Evolutionary conservation across 2,113 vertebrate species (phyloP), one percentile per base, ranked within the genome.

Genomic region (Kryptolebias marmoratus): DNA sequence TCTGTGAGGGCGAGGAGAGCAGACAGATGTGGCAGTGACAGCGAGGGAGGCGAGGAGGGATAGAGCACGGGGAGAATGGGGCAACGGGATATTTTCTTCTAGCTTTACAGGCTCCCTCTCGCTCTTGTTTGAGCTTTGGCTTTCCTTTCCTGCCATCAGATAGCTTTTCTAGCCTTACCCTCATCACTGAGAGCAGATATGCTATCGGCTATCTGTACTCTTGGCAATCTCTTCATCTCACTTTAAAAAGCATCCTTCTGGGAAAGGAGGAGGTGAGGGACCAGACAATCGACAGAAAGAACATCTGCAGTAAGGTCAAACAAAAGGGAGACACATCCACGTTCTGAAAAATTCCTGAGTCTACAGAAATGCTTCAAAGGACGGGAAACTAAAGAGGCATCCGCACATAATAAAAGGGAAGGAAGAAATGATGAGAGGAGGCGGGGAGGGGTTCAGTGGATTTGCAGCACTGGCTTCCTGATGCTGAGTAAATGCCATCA

Each of bases 191-290:
- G 73, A 73, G 75, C 64, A 81, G 81, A 86, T 77, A 84, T 72
- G 82, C 78, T 74, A 67, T 68, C 48, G 68, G 69, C 79, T 68
- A 77, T 76, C 81, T 49, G 28, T 72, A 70, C 64, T 68, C 65
- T 69, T 60, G 70, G 81, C 77, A 74, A 83, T 88, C 85, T 80
- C 77, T 84, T 80, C 79, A 91, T 89, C 77, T 66, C 69, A 64
- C 80, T 75, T 52, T 80, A 87, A 84, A 84, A 64, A 70, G 75
- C 63, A 2, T 56, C 78, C 31, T 52, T 68, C 71, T 68, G 55
- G 54, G 54, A 81, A 80, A 61, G 49, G 52, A 67, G 31, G 50
- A 54, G 45, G 53, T 31, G 44, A 79, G 64, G 80, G 69, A 75
- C 54, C 36, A n/a, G 83, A 77, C 48, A 62, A 58, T 15, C 63